Conservation (phyloP, 2,888 invertebrate genomes). For the Drosophila atripex region DNA sequence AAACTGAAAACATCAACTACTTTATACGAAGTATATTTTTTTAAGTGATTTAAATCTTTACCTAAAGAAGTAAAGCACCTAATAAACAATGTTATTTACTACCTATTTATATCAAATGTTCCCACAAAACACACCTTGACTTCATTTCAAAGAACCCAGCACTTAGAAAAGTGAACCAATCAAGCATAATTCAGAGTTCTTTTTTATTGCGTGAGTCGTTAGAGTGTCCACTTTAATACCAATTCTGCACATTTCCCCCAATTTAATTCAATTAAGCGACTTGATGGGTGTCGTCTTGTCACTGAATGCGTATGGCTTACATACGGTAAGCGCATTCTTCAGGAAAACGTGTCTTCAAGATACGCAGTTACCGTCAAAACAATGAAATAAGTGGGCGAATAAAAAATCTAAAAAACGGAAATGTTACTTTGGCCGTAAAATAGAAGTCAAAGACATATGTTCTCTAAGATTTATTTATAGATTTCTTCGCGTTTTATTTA, state of each 20-base stretch:
- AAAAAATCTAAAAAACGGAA: conserved; percentile 45
- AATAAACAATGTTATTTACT: not conserved
- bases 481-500: conserved; percentile 27
- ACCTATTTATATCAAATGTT: not conserved
- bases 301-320: conserved; percentile 43
- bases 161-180: conserved; percentile 49
- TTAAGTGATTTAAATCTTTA: not conserved
- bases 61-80: not conserved
- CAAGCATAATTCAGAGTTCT: conserved; percentile 55
- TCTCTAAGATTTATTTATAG: conserved; percentile 43
- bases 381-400: conserved; percentile 19
- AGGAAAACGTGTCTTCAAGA: conserved; percentile 11
- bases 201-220: conserved; percentile 48
- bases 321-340: conserved; percentile 5
- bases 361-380: conserved; percentile 44
- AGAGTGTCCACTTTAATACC: conserved; percentile 51
- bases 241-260: conserved; percentile 66
- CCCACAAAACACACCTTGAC: conserved; percentile 30
- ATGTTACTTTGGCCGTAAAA: conserved; percentile 52
- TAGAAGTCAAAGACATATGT: conserved; percentile 35
- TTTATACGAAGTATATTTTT: not conserved
- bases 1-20: not conserved
- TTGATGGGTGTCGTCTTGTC: conserved; percentile 28
- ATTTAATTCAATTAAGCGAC: conserved; percentile 74
- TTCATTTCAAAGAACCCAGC: conserved; percentile 27